Percentiles rank a stretch among this genome's conserved stretches.
phyloP scores from a whole-genome alignment of 2,113 vertebrate species.

The Etheostoma cragini region DNA sequence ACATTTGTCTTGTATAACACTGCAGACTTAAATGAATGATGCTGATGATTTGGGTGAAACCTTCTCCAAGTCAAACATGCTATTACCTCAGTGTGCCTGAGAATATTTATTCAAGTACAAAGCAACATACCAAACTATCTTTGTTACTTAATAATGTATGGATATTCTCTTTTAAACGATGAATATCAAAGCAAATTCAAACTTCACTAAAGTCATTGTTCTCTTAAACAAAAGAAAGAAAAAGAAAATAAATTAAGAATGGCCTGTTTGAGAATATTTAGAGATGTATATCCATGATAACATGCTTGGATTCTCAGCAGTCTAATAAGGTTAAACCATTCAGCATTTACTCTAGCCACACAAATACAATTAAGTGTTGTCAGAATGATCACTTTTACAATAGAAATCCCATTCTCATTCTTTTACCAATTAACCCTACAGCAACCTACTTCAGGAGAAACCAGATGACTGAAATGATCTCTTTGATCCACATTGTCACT shows the following conservation, averaged over 20 bases:
- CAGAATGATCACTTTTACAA: neutral
- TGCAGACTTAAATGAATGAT: constrained; percentile 10
- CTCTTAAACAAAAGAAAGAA: neutral
- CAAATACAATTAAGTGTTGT: neutral
- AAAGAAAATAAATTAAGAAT: too few relatives aligned
- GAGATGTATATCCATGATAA: neutral
- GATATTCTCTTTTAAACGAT: neutral
- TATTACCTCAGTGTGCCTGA: constrained; percentile 28
- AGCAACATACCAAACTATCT: neutral
- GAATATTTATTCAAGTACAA: constrained; percentile 32
- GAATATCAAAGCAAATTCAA: neutral
- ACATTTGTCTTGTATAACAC: constrained; percentile 18
- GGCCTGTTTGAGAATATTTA: neutral
- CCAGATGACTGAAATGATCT: neutral
- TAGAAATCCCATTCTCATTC: neutral
- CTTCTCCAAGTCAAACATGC: constrained; percentile 51
- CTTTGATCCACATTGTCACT: constrained; percentile 14
- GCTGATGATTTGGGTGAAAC: constrained; percentile 16
- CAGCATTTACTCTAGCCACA: neutral
- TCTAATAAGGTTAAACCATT: neutral
- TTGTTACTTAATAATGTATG: neutral
- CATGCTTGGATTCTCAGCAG: neutral
- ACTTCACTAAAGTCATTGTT: neutral
- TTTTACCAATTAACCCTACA: neutral
- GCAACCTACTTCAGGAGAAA: neutral